Evolutionary conservation across 2,113 vertebrate genomes (phyloP).

Genomic region (Motacilla tschutschensis): DNA sequence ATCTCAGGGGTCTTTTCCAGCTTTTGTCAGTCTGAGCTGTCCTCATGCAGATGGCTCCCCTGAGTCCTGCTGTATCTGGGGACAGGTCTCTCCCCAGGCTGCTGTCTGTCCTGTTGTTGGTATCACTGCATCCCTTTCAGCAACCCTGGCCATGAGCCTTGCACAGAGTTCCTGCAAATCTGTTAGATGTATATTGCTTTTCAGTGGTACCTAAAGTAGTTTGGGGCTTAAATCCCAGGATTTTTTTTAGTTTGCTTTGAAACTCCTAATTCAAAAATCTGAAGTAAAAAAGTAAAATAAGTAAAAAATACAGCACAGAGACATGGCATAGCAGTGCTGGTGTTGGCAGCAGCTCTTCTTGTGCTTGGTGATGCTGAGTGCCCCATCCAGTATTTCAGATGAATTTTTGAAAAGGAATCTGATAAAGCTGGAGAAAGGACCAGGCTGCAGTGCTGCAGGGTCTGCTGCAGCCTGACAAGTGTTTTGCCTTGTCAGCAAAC

Average conservation of each 20-base stretch:
- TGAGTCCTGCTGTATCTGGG: rapidly evolving
- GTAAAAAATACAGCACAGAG: background rate
- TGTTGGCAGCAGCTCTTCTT: background rate
- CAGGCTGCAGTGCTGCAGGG: background rate
- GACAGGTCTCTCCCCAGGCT: background rate
- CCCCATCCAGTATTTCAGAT: background rate
- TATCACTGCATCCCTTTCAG: background rate
- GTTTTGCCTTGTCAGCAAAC: background rate
- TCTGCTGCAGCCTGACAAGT: background rate
- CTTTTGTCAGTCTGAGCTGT: background rate
- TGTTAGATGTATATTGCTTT: background rate
- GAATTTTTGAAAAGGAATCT: background rate
- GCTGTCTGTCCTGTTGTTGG: background rate
- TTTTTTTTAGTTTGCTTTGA: background rate
- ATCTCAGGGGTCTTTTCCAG: background rate
- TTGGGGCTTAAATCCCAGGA: background rate
- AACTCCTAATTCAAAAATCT: background rate
- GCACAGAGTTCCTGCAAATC: background rate
- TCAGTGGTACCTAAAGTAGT: background rate
- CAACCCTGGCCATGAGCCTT: rapidly evolving
- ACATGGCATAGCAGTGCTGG: background rate
- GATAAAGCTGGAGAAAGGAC: background rate
- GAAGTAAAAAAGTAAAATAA: background rate
- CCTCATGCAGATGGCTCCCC: rapidly evolving
- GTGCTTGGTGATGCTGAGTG: background rate